Evolutionary conservation across 1,140 invertebrate genomes (phyloP), one percentile per base, ranked within the genome.

Genomic region (Bombus soroeensis): DNA sequence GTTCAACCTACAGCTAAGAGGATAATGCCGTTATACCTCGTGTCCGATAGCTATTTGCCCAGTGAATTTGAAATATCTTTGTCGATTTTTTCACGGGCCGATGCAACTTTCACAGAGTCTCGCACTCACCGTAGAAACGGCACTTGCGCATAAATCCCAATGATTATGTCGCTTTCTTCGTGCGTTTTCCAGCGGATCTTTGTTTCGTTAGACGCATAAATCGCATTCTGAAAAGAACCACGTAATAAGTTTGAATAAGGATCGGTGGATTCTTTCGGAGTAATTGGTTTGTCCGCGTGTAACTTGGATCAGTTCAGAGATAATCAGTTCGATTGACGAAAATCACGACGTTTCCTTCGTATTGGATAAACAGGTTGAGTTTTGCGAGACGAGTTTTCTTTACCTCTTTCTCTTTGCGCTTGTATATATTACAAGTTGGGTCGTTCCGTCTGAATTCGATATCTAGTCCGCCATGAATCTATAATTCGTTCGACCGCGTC

Each of bases 51-150:
- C 76, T 70, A 62, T 90, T 87, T 90, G 89, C 88, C 70, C 86
- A 89, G 85, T 89, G 88, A 89, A 87, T 90, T 81, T 68, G 85
- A 90, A 90, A 89, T 89, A 89, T 90, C 89, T 90, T 90, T 90
- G 89, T 90, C 53, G 66, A 90, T 87, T 89, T 90, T 89, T 80
- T 78, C 71, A 90, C 85, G 78, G 80, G 15, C 74, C 73, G 68
- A 41, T 90, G 88, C 28, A 71, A 79, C 75, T 83, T 82, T 87
- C 81, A 83, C 85, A 53, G 85, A 68, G 73, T 76, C 84, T 76
- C 76, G 74, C 77, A 77, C 87, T 43, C 68, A 18, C 75, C 87
- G 73, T 28, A 71, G 39, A 64, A 41, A n/a, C 73, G 47, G 47
- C 83, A 76, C 83, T 43, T 88, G 62, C 74, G 77, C 71, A 79